phyloP scores from a whole-genome alignment of 1,140 invertebrate species.

The Polypedilum pembai region DNA sequence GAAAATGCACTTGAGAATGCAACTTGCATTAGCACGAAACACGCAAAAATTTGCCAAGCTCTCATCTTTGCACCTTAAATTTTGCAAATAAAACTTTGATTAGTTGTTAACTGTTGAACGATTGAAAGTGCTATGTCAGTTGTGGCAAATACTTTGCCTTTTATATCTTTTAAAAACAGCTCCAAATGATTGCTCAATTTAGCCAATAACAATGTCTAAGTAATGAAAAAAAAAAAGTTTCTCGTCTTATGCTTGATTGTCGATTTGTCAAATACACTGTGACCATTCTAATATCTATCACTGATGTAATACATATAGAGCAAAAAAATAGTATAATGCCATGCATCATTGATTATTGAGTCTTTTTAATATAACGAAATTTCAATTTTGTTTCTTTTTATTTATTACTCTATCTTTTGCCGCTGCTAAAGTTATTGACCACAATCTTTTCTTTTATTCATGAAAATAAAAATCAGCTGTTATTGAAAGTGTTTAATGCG shows the following conservation, averaged over 20 bases:
- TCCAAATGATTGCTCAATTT: not conserved
- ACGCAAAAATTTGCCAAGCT: constrained; percentile 20
- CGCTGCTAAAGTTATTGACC: not conserved
- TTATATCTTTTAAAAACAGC: not conserved
- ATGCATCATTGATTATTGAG: not conserved
- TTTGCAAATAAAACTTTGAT: not conserved
- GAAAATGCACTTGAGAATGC: constrained; percentile 7
- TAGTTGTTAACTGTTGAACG: not conserved
- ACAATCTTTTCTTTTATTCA: not conserved
- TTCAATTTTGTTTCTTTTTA: not conserved
- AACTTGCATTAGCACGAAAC: not conserved
- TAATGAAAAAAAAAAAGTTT: not conserved
- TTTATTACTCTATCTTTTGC: not conserved
- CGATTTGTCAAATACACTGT: constrained; percentile 1
- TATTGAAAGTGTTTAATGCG: not conserved
- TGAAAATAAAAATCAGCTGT: not conserved
- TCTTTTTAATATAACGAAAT: not conserved
- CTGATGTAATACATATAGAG: constrained; percentile 4
- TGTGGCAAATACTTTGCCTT: not conserved
- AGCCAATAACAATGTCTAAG: not conserved
- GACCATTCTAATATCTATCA: not conserved
- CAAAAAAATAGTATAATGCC: not conserved
- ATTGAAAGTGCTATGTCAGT: not conserved
- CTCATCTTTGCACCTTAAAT: not conserved
- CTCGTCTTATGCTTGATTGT: not conserved